Base-by-base conservation (phyloP, 2,888 invertebrate species). In the Drosophila maculinotata region DNA sequence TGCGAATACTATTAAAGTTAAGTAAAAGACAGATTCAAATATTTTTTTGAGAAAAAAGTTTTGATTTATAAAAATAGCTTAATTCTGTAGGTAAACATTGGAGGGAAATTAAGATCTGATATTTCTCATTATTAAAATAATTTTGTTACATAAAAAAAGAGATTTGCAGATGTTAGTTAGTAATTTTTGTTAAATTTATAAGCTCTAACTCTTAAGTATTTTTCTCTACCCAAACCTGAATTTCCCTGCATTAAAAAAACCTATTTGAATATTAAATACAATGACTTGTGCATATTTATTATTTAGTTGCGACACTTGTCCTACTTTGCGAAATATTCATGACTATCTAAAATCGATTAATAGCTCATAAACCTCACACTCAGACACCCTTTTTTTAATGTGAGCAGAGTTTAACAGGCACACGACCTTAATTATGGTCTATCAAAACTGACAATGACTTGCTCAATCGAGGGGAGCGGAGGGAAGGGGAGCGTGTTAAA, bases 391-490 rank as follows among this genome's bases (percentile, higher is more conserved):
- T 26, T 15, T 20, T 20, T n/a, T 12, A n/a, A n/a, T n/a, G n/a
- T 17, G 17, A 45, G 51, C 51, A 14, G 28, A 33, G 39, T 38
- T 48, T 44, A 65, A 79, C 54, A 65, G 77, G 62, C 63, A 62
- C 67, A 58, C 59, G 76, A 57, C 88, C 80, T 86, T 86, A 88
- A 88, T 80, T 71, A 87, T 69, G 59, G 58, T 26, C 42, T 52
- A 45, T 17, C 57, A 33, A n/a, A 56, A 49, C 44, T 58, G 76
- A 25, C 57, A 44, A 54, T 69, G 86, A 67, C 73, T 74, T 63
- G 65, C 72, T 59, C 15, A 31, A 41, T 17, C 28, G 30, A 52
- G 30, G 23, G 14, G n/a, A 42, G 23, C n/a, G n/a, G n/a, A n/a
- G n/a, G n/a, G n/a, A 17, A 58, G 47, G 57, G 10, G 15, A 20